phyloP scores from a whole-genome alignment of 1,140 invertebrate species.

The Cherax quadricarinatus region DNA sequence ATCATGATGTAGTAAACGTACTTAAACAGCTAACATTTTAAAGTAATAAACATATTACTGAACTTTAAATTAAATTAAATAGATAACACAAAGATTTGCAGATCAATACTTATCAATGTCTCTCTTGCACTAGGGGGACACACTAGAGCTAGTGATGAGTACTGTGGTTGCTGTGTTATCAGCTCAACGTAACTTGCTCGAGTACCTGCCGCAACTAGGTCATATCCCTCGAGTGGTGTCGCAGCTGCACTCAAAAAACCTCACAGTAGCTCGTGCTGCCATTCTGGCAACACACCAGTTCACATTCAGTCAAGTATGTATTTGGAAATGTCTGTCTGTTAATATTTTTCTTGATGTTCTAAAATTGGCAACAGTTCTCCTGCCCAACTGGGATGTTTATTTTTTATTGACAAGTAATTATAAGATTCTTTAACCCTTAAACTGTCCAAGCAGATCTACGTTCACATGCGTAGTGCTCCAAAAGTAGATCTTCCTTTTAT shows the following conservation, averaged over 20 bases:
- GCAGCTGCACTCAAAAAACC: conserved; percentile 83
- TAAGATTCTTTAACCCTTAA: no score
- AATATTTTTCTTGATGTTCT: no score
- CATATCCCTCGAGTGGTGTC: conserved; percentile 93
- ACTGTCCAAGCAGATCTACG: no score
- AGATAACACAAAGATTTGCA: background rate
- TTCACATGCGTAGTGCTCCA: no score
- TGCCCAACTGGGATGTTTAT: no score
- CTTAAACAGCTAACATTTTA: no score
- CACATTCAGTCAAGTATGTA: conserved; percentile 85
- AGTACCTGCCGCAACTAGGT: conserved; percentile 94
- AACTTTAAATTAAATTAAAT: no score
- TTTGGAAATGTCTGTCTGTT: background rate
- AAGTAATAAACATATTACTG: no score
- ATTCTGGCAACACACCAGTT: conserved; percentile 92
- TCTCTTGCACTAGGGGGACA: conserved; percentile 81
- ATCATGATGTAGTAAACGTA: no score
- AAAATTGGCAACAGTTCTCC: no score
- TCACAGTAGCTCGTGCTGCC: conserved; percentile 83
- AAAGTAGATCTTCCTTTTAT: no score
- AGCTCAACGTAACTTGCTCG: conserved; percentile 90
- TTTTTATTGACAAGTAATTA: no score
- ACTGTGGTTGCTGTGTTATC: conserved; percentile 89
- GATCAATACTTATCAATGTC: conserved; percentile 73
- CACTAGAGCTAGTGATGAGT: conserved; percentile 89